A percentile compares a stretch with the other conserved stretches of the same genome.
Evolutionary conservation across 2,797 vertebrate species (phyloP).

Genomic region (Nyctalus aviator): DNA sequence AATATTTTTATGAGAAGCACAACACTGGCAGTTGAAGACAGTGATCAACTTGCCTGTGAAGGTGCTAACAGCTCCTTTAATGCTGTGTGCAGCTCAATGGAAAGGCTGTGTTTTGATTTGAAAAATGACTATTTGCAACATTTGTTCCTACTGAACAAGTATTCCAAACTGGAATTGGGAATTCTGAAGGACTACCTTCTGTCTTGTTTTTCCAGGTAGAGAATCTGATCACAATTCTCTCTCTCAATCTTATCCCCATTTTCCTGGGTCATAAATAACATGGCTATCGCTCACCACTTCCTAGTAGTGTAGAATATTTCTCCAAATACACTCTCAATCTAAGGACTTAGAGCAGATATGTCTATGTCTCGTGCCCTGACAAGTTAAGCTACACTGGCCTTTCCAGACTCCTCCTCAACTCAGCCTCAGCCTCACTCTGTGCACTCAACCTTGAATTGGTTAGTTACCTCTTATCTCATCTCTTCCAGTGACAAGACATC

Average conservation of each 20-base stretch:
- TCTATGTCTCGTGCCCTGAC: not conserved
- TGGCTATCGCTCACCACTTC: not conserved
- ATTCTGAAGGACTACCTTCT: not conserved
- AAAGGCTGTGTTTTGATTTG: constrained; percentile 63
- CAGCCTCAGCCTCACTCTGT: not conserved
- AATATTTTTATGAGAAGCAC: not conserved
- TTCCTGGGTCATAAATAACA: not conserved
- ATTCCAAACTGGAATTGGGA: constrained; percentile 16
- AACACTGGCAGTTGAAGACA: not conserved
- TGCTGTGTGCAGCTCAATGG: not conserved
- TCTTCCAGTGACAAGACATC: not conserved
- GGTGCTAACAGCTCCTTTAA: not conserved
- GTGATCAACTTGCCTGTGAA: not conserved
- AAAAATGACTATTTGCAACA: constrained; percentile 65
- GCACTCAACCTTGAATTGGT: not conserved
- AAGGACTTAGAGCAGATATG: not conserved
- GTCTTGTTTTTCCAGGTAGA: not conserved
- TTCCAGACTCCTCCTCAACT: constrained; percentile 9
- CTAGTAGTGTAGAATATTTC: not conserved
- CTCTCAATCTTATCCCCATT: not conserved
- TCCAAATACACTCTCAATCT: not conserved
- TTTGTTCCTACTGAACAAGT: constrained; percentile 65
- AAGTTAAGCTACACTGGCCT: not conserved
- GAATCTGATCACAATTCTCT: not conserved
- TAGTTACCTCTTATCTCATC: not conserved